phyloP scores from a whole-genome alignment of 2,888 invertebrate genomes.

The Cephus sareptanus region DNA sequence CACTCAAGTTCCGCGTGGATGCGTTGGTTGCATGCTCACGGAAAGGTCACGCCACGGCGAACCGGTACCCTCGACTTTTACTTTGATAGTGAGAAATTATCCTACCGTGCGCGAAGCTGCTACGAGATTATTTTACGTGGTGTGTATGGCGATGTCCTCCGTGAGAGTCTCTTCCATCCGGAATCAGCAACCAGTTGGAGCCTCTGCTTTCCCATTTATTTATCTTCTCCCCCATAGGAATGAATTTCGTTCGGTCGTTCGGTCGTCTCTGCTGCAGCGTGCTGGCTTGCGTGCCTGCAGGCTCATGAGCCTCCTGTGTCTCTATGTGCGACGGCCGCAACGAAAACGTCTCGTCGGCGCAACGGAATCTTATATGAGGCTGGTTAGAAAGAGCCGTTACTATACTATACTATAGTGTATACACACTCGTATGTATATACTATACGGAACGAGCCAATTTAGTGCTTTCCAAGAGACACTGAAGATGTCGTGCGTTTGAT shows the following conservation, averaged over 20 bases:
- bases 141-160: not conserved
- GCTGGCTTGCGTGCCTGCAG: no score
- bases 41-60: constrained; percentile 26
- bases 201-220: no score
- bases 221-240: no score
- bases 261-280: no score
- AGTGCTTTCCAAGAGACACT: no score
- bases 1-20: no score
- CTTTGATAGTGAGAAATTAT: constrained; percentile 5
- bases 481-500: constrained; percentile 12
- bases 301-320: no score
- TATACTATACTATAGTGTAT: not conserved
- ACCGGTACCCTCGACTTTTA: no score
- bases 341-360: not conserved
- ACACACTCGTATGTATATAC: not conserved
- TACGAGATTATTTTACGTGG: constrained; percentile 12
- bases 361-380: not conserved
- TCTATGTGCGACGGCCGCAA: no score
- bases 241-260: no score
- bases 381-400: not conserved
- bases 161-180: no score
- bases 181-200: no score
- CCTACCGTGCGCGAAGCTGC: constrained; percentile 12
- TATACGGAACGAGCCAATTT: not conserved
- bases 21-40: constrained; percentile 30